Evolutionary conservation across 2,888 invertebrate genomes (phyloP).

Genomic region (Microdon myrmicae): DNA sequence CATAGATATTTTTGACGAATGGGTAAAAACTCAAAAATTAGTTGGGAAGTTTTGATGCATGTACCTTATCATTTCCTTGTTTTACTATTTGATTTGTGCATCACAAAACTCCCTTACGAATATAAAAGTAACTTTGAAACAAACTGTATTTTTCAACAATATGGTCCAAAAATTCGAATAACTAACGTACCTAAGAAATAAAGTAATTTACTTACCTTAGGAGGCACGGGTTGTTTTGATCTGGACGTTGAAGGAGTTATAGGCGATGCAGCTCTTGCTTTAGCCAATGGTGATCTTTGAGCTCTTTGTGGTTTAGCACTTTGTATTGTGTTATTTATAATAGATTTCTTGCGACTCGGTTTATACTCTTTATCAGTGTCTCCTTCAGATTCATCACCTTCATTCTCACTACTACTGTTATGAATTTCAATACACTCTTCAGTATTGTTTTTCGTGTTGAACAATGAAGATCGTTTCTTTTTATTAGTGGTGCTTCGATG

Average conservation of each 20-base stretch:
- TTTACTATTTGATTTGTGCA: background rate
- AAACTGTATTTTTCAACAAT: no score
- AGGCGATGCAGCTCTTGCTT: slow-evolving; percentile 59
- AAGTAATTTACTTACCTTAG: slow-evolving; percentile 55
- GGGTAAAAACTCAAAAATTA: no score
- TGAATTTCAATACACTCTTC: slow-evolving; percentile 9
- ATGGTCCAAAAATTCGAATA: no score
- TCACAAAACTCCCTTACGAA: background rate
- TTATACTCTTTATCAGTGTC: slow-evolving; percentile 58
- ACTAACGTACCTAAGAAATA: no score
- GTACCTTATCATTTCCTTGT: no score
- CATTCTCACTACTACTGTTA: slow-evolving; percentile 51
- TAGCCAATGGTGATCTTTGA: slow-evolving; percentile 59
- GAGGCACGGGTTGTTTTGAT: slow-evolving; percentile 57
- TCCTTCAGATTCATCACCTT: slow-evolving; percentile 48
- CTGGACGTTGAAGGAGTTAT: slow-evolving; percentile 57
- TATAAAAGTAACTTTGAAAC: background rate
- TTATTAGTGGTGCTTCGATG: slow-evolving; percentile 48
- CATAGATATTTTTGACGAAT: no score
- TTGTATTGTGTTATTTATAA: slow-evolving; percentile 38
- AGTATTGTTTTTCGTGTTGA: slow-evolving; percentile 43
- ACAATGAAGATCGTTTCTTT: slow-evolving; percentile 40
- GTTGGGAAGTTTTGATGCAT: no score
- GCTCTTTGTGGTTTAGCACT: slow-evolving; percentile 54
- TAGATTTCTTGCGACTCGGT: slow-evolving; percentile 56